These are phyloP conservation scores for Agrotis segetum DNA, from an alignment of 2,888 invertebrate species.

Conservation along the genomic window DNA sequence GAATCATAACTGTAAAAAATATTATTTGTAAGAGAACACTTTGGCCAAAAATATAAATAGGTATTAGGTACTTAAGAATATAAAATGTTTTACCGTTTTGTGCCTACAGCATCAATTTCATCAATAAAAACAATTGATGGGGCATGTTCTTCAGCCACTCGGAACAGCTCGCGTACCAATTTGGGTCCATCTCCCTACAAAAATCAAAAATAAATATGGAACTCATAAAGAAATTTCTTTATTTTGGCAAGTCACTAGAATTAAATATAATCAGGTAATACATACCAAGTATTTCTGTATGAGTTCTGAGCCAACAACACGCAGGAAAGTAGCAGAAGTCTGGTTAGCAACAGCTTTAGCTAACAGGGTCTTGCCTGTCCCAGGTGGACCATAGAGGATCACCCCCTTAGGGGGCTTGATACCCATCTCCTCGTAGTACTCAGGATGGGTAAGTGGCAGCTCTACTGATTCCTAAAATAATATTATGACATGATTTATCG, in stretches of 20 bases:
- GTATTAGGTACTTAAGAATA: not conserved
- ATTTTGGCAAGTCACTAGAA: slow-evolving; percentile 1
- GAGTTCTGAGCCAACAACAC: slow-evolving; percentile 99
- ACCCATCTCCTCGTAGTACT: slow-evolving; percentile 99
- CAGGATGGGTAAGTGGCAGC: slow-evolving; percentile 99
- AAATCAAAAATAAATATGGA: slow-evolving; percentile 24
- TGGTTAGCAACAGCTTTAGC: slow-evolving; percentile 99
- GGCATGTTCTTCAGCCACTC: slow-evolving; percentile 99
- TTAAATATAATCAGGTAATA: slow-evolving; percentile 17
- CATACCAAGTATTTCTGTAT: slow-evolving; percentile 99
- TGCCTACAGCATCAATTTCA: slow-evolving; percentile 99
- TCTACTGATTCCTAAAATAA: slow-evolving; percentile 96
- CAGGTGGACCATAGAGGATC: slow-evolving; percentile 99
- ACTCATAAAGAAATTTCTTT: not conserved
- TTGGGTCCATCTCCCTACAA: slow-evolving; percentile 99
- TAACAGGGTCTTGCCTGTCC: slow-evolving; percentile 99
- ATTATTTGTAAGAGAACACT: slow-evolving; percentile 10
- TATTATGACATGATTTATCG: not conserved
- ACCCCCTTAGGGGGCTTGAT: slow-evolving; percentile 99
- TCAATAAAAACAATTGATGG: slow-evolving; percentile 99
- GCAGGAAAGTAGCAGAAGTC: slow-evolving; percentile 99
- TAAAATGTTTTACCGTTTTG: slow-evolving; percentile 93
- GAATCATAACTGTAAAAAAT: slow-evolving; percentile 95
- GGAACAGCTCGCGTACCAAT: slow-evolving; percentile 98
- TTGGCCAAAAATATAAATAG: not conserved